Percentiles rank a stretch among this genome's conserved stretches.
Conservation (phyloP, 1,140 invertebrate genomes). For the Megathymus violae region DNA sequence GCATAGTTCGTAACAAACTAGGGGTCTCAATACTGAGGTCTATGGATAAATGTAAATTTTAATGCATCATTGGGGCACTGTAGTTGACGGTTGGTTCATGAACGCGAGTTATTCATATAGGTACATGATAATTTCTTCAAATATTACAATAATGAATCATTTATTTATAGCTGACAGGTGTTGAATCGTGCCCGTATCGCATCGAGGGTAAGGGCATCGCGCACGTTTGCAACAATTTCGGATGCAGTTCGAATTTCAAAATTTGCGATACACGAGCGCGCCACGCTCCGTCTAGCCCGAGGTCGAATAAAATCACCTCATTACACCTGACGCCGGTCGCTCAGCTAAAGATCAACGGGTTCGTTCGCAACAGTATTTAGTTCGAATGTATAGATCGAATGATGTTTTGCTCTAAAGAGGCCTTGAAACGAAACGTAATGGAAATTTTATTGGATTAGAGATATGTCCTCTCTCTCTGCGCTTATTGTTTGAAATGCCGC, state of each 20-base stretch:
- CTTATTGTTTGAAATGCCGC: too few relatives aligned
- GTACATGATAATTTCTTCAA: too few relatives aligned
- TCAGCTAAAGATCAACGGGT: slow-evolving; percentile 13
- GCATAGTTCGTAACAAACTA: too few relatives aligned
- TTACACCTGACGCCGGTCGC: slow-evolving; percentile 12
- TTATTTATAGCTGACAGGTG: not conserved
- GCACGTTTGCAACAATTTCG: not conserved
- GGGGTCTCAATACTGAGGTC: too few relatives aligned
- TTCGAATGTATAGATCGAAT: not conserved
- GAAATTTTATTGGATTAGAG: slow-evolving; percentile 14
- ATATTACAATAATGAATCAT: too few relatives aligned
- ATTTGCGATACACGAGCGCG: slow-evolving; percentile 3
- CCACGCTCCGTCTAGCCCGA: slow-evolving; percentile 21
- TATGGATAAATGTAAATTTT: too few relatives aligned
- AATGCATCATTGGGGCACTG: too few relatives aligned
- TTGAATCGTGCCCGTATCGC: not conserved
- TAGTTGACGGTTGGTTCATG: too few relatives aligned
- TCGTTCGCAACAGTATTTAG: not conserved
- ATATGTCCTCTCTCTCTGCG: not conserved
- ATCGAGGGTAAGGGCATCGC: not conserved
- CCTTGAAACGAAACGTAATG: slow-evolving; percentile 2
- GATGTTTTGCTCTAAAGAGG: not conserved
- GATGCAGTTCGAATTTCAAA: not conserved
- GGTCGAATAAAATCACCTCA: slow-evolving; percentile 31
- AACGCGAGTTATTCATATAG: too few relatives aligned